Evolutionary conservation across 2,113 vertebrate genomes (phyloP).

Genomic region (Python bivittatus): DNA sequence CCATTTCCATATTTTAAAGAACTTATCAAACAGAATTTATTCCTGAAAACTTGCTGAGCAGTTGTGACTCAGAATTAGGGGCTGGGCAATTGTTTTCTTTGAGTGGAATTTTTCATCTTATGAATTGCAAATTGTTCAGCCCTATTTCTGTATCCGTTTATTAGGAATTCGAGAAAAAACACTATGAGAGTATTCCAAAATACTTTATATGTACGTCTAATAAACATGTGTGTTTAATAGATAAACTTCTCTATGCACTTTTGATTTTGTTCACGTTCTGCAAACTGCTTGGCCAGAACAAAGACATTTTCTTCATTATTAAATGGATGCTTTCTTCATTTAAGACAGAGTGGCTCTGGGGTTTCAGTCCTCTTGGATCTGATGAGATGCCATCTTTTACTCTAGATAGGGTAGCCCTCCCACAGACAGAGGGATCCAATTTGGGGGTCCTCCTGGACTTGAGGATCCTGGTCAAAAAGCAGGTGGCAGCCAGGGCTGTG

Average conservation of each 20-base stretch:
- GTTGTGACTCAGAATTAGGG: neutral
- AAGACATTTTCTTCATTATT: too few relatives aligned
- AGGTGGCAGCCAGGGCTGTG: too few relatives aligned
- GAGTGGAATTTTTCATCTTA: neutral
- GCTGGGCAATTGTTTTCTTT: neutral
- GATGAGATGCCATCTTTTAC: too few relatives aligned
- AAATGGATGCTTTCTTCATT: neutral
- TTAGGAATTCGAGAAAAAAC: neutral
- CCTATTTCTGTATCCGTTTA: neutral
- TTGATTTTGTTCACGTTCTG: neutral
- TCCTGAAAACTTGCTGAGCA: neutral
- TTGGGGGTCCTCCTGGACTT: too few relatives aligned
- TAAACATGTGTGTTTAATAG: neutral
- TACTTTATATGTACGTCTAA: neutral
- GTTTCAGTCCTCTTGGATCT: too few relatives aligned
- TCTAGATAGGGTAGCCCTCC: too few relatives aligned
- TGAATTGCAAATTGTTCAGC: neutral
- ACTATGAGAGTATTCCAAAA: neutral
- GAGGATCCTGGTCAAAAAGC: too few relatives aligned
- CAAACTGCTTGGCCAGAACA: neutral
- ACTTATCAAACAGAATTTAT: too few relatives aligned
- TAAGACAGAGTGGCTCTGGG: too few relatives aligned
- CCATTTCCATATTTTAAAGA: neutral
- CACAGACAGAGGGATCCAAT: too few relatives aligned
- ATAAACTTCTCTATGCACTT: neutral